Conservation (phyloP, 2,797 vertebrate genomes). For the Nothura maculosa region DNA sequence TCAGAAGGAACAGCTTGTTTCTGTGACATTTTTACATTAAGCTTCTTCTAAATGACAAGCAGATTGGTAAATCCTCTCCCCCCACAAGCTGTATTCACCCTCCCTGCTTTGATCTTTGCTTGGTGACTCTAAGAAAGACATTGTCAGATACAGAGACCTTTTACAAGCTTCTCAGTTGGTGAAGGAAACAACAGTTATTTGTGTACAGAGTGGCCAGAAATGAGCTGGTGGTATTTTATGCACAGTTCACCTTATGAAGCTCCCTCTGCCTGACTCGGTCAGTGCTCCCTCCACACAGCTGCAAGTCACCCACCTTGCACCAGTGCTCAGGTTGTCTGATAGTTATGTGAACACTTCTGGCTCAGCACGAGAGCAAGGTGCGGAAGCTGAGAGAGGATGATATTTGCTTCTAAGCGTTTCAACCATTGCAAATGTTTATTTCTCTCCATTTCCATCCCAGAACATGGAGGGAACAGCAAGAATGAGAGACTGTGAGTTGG, state of each 20-base stretch:
- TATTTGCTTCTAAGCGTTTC: not conserved
- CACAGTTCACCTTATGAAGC: not conserved
- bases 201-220: not conserved
- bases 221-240: not conserved
- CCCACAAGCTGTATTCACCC: not conserved
- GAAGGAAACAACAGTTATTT: accelerated
- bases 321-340: not conserved
- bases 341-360: not conserved
- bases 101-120: constrained; percentile 41
- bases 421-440: not conserved
- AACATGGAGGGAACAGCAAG: not conserved
- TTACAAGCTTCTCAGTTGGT: not conserved
- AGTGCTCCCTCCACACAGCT: not conserved
- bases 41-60: constrained; percentile 78
- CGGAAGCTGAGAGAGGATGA: not conserved
- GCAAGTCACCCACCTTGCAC: accelerated
- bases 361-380: not conserved
- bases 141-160: constrained; percentile 21
- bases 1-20: constrained; percentile 71
- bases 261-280: not conserved
- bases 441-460: not conserved
- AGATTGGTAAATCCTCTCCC: constrained; percentile 66
- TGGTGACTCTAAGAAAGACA: constrained; percentile 56
- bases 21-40: constrained; percentile 76
- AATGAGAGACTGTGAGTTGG: too few species aligned